Evolutionary conservation across 2,113 vertebrate genomes (phyloP).

Genomic region (Cynopterus brachyotis): DNA sequence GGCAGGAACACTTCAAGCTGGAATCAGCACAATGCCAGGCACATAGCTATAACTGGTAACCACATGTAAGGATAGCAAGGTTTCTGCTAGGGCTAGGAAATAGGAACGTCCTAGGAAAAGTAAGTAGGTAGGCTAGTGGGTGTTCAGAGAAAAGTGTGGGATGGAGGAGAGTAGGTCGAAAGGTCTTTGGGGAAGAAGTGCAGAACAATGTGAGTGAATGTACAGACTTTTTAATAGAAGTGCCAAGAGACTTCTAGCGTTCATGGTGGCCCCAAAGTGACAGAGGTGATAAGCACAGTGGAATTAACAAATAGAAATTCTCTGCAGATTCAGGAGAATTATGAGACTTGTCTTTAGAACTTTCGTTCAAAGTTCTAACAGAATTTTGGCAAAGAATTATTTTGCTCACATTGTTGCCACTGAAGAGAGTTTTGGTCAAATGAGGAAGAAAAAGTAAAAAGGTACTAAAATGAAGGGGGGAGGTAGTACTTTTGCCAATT

Average conservation of each 20-base stretch:
- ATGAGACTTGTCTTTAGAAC: constrained; percentile 15
- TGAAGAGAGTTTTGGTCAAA: background rate
- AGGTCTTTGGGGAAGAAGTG: background rate
- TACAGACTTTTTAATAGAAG: background rate
- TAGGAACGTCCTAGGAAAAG: background rate
- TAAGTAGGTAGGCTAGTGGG: background rate
- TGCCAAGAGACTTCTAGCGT: background rate
- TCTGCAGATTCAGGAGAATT: constrained; percentile 6
- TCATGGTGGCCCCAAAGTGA: background rate
- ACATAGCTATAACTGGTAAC: background rate
- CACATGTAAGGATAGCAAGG: background rate
- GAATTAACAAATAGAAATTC: constrained; percentile 6
- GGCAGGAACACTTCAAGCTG: background rate
- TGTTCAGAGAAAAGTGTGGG: background rate
- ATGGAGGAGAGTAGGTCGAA: background rate
- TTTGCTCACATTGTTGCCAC: background rate
- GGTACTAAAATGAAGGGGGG: background rate
- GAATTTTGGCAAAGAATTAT: constrained; percentile 23
- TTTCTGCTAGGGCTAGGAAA: background rate
- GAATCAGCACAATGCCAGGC: background rate
- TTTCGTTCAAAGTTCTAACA: constrained; percentile 35
- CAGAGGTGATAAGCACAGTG: background rate
- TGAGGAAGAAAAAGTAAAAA: background rate
- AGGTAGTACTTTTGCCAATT: background rate
- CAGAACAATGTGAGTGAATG: background rate